A percentile compares a stretch with the other conserved stretches of the same genome.
Conservation (phyloP, 2,113 vertebrate genomes). For the Corythaeola cristata region DNA sequence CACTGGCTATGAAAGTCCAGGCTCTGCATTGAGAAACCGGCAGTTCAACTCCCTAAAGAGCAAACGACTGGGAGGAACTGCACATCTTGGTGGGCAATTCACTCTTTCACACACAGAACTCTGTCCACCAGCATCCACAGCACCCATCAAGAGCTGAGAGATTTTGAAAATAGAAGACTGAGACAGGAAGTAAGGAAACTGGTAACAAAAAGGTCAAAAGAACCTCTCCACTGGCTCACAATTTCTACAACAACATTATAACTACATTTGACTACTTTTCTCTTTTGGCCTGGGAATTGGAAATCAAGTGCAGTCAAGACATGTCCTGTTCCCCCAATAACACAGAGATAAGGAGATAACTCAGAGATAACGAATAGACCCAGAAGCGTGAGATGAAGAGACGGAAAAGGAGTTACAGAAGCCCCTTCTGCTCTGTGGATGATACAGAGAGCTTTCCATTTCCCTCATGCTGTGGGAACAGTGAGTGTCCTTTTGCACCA, state of each 20-base stretch:
- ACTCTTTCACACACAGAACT: neutral
- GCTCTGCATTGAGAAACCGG: accelerated
- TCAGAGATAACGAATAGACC: neutral
- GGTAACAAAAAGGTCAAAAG: neutral
- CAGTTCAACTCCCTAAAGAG: neutral
- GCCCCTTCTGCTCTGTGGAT: neutral
- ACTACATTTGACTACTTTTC: neutral
- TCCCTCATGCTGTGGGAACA: neutral
- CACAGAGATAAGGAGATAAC: neutral
- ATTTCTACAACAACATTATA: neutral
- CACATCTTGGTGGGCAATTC: accelerated
- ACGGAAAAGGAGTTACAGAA: neutral
- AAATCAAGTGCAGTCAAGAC: neutral
- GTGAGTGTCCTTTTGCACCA: neutral
- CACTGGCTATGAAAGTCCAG: neutral
- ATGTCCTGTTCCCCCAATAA: neutral
- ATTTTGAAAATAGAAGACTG: neutral
- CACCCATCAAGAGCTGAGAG: neutral
- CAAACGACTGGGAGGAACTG: accelerated
- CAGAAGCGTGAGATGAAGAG: neutral
- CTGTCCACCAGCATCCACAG: neutral
- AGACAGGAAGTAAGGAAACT: neutral
- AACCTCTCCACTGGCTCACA: neutral
- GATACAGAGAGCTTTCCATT: neutral
- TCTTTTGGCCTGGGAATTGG: neutral